A percentile compares a stretch with the other conserved stretches of the same genome.
These are phyloP conservation scores for Sebastes ruberrimus DNA, from an alignment of 2,797 vertebrate genomes.

Conservation along the genomic window DNA sequence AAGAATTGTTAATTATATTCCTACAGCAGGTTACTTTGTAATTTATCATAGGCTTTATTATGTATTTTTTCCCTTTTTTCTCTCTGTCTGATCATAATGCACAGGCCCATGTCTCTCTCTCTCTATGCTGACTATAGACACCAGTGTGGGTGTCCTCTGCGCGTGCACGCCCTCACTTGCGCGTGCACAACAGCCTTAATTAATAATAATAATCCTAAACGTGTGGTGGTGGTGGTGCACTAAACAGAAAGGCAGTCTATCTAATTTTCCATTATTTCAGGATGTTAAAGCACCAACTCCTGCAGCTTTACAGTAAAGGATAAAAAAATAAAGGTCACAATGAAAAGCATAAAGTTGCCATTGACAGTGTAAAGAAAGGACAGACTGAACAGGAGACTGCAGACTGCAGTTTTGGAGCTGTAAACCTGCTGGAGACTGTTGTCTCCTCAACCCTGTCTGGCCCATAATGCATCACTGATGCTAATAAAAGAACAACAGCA, in stretches of 20 bases:
- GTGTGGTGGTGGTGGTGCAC: not conserved
- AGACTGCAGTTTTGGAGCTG: not conserved
- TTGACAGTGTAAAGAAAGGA: not conserved
- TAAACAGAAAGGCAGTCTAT: not conserved
- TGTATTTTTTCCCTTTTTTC: not conserved
- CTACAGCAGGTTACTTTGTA: not conserved
- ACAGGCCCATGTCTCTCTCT: slow-evolving; percentile 39
- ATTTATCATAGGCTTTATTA: not conserved
- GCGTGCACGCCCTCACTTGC: slow-evolving; percentile 28
- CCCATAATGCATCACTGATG: not conserved
- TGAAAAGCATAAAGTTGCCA: not conserved
- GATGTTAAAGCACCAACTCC: not conserved
- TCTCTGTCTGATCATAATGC: slow-evolving; percentile 24
- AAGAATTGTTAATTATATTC: not conserved
- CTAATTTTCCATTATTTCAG: not conserved
- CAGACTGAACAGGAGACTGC: not conserved
- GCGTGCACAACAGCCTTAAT: slow-evolving; percentile 29
- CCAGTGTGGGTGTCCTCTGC: slow-evolving; percentile 65
- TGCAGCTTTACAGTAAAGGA: not conserved
- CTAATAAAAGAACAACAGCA: not conserved
- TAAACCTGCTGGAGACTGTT: not conserved
- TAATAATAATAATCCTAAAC: slow-evolving; percentile 7
- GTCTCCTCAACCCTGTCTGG: not conserved
- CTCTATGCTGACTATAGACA: slow-evolving; percentile 13
- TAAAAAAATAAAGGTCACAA: not conserved